Percentiles rank a stretch among this genome's conserved stretches.
phyloP scores from a whole-genome alignment of 1,140 invertebrate species.

The Lerema accius region DNA sequence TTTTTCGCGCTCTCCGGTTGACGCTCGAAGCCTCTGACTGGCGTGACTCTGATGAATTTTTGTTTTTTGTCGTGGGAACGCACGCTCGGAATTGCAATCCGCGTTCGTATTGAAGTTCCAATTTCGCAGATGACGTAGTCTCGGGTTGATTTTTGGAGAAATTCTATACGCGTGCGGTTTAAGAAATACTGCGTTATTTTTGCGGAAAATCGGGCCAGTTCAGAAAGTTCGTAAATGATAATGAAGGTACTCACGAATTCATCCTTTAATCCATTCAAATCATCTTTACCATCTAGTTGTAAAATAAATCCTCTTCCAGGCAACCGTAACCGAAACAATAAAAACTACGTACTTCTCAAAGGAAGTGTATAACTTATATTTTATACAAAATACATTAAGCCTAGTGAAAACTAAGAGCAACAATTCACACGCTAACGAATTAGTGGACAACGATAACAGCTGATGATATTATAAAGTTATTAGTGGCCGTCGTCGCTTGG shows the following conservation, averaged over 20 bases:
- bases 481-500: slow-evolving; percentile 20
- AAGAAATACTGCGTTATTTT: neutral
- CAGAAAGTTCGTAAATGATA: too few species aligned
- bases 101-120: slow-evolving; percentile 29
- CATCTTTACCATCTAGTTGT: too few species aligned
- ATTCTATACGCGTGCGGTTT: neutral
- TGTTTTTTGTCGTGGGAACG: slow-evolving; percentile 34
- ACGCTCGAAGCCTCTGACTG: slow-evolving; percentile 30
- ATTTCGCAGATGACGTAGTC: slow-evolving; percentile 28
- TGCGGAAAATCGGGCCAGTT: too few species aligned
- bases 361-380: too few species aligned
- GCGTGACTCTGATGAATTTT: slow-evolving; percentile 36
- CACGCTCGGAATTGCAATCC: slow-evolving; percentile 23
- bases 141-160: slow-evolving; percentile 4
- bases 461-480: slow-evolving; percentile 18
- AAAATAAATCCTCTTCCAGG: too few species aligned
- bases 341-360: too few species aligned
- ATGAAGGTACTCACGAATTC: too few species aligned
- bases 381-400: too few species aligned
- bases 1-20: slow-evolving; percentile 30
- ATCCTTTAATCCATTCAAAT: too few species aligned
- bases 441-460: too few species aligned
- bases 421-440: neutral
- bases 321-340: too few species aligned
- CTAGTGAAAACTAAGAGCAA: neutral